Conservation (phyloP, 2,113 vertebrate species). For the Actenoides hombroni region DNA sequence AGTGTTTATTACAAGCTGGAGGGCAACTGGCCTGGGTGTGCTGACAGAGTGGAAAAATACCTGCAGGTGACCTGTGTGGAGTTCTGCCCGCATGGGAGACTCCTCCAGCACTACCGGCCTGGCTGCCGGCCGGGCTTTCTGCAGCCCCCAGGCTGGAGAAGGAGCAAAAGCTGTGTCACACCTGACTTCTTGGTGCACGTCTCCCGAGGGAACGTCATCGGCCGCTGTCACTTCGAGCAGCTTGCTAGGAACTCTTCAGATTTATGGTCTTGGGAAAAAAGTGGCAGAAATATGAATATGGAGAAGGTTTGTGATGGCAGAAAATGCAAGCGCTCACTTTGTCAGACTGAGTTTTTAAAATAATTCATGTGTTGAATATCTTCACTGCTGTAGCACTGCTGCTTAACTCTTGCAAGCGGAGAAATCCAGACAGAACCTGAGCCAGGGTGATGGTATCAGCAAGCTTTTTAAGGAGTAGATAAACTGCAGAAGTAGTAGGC, state of each 20-base stretch:
- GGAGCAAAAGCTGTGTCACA: background rate
- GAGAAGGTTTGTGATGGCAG: background rate
- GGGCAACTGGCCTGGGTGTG: background rate
- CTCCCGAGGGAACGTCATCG: background rate
- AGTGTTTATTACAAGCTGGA: background rate
- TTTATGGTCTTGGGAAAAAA: background rate
- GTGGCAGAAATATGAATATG: background rate
- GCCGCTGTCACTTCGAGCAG: background rate
- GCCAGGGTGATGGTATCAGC: background rate
- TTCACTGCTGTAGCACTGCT: background rate
- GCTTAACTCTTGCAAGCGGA: background rate
- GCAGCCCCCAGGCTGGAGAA: background rate
- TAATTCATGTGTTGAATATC: background rate
- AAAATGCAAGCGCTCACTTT: background rate
- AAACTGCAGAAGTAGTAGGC: background rate
- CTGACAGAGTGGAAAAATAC: constrained; percentile 61
- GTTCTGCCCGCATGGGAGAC: background rate
- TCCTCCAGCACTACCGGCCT: background rate
- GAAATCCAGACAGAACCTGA: background rate
- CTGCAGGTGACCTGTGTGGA: constrained; percentile 40
- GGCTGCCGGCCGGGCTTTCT: background rate
- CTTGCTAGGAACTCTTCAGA: background rate
- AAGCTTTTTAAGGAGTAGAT: background rate
- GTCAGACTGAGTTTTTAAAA: background rate
- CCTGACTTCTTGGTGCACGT: background rate